These are phyloP conservation scores for Lasiurus cinereus DNA, from an alignment of 2,113 vertebrate genomes.

Conservation along the genomic window DNA sequence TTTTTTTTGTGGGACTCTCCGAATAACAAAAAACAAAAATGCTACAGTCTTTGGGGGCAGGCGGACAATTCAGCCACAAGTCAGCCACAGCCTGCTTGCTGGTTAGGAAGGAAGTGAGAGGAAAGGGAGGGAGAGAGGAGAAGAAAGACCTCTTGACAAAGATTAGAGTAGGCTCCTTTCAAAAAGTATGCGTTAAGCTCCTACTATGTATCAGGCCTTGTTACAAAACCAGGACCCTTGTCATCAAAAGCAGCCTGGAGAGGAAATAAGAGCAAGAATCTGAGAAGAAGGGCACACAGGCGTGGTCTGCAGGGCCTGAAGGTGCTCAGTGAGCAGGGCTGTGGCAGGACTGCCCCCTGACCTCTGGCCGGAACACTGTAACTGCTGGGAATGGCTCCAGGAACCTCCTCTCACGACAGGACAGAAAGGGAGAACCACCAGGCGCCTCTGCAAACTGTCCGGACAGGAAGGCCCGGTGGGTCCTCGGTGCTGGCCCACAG, in stretches of 20 bases:
- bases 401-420: not conserved
- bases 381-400: not conserved
- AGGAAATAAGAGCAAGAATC: not conserved
- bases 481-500: too few relatives aligned
- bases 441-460: not conserved
- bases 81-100: not conserved
- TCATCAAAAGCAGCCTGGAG: not conserved
- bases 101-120: too few relatives aligned
- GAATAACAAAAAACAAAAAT: not conserved
- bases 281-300: not conserved
- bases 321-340: too few relatives aligned
- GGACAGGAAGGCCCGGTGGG: not conserved
- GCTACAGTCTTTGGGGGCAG: accelerated
- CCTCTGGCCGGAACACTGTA: not conserved
- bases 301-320: not conserved
- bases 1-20: not conserved
- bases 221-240: not conserved
- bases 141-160: not conserved
- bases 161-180: not conserved
- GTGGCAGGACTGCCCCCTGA: not conserved
- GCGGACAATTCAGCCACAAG: not conserved
- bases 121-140: too few relatives aligned
- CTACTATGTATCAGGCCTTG: not conserved
- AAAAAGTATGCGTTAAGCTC: not conserved
- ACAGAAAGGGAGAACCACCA: not conserved